These are phyloP conservation scores for Darevskia mixta DNA, from an alignment of 2,797 vertebrate species.

Conservation along the genomic window DNA sequence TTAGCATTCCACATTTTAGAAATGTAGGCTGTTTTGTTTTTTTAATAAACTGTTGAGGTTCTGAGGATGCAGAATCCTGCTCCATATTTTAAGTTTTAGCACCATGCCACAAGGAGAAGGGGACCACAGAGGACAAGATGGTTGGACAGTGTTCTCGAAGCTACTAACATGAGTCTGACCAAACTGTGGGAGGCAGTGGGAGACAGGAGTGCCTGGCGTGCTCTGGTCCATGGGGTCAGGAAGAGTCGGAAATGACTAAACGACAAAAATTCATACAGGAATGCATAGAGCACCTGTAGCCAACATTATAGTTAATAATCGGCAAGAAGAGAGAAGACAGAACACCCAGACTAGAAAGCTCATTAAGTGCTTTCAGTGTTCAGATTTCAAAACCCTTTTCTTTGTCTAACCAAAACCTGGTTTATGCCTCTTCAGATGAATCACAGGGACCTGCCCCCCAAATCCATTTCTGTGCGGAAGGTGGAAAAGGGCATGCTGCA, in stretches of 20 bases:
- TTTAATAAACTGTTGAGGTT: not conserved
- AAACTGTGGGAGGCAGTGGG: too few species aligned
- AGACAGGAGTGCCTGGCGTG: too few species aligned
- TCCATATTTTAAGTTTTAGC: not conserved
- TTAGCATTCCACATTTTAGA: not conserved
- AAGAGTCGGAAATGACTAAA: too few species aligned
- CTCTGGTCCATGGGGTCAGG: too few species aligned
- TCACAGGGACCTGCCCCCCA: slow-evolving; percentile 77
- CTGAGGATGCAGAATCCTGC: not conserved
- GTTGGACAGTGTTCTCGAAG: too few species aligned
- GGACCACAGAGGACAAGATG: too few species aligned
- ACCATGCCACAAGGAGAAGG: not conserved
- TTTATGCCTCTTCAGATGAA: slow-evolving; percentile 75
- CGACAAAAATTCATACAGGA: not conserved
- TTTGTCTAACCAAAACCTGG: not conserved
- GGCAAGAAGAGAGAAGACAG: not conserved
- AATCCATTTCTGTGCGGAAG: slow-evolving; percentile 86
- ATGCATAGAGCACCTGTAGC: not conserved
- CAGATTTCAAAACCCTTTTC: slow-evolving; percentile 11
- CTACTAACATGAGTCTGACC: too few species aligned
- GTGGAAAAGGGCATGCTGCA: slow-evolving; percentile 90
- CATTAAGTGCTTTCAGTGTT: not conserved
- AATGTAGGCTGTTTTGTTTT: not conserved
- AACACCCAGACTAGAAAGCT: not conserved
- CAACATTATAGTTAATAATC: not conserved